phyloP scores from a whole-genome alignment of 2,797 vertebrate species.

The Poecilia wingei region DNA sequence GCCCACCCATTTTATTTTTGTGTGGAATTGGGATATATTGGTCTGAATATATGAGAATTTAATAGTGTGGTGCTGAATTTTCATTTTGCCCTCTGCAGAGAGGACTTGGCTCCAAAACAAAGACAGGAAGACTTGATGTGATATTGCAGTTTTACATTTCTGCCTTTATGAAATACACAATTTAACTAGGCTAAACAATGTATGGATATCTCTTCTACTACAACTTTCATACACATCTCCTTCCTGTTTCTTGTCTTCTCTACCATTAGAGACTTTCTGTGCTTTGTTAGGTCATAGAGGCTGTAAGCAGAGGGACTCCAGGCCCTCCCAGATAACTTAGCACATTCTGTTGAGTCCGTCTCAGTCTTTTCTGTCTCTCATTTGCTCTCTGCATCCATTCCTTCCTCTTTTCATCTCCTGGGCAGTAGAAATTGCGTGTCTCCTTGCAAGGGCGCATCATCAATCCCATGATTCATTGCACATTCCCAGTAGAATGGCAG shows the following conservation, averaged over 20 bases:
- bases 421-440: slow-evolving; percentile 82
- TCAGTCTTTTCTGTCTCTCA: slow-evolving; percentile 38
- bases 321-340: slow-evolving; percentile 33
- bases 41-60: slow-evolving; percentile 68
- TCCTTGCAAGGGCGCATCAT: slow-evolving; percentile 69
- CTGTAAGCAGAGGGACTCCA: slow-evolving; percentile 26
- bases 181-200: slow-evolving; percentile 59
- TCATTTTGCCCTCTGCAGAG: slow-evolving; percentile 50
- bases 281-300: slow-evolving; percentile 67
- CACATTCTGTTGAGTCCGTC: slow-evolving; percentile 57
- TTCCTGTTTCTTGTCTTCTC: slow-evolving; percentile 40
- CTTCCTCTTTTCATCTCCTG: slow-evolving; percentile 66
- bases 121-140: slow-evolving; percentile 47
- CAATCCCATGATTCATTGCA: slow-evolving; percentile 72
- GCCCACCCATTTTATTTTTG: slow-evolving; percentile 36
- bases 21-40: slow-evolving; percentile 67
- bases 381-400: slow-evolving; percentile 56
- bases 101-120: slow-evolving; percentile 14
- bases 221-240: slow-evolving; percentile 49
- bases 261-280: slow-evolving; percentile 15
- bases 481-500: slow-evolving; percentile 64
- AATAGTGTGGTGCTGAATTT: slow-evolving; percentile 57
- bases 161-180: slow-evolving; percentile 21
- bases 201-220: slow-evolving; percentile 58
- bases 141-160: slow-evolving; percentile 22